Evolutionary conservation across 2,797 vertebrate genomes (phyloP), one percentile per base, ranked within the genome.

Genomic region (Falco novaeseelandiae): DNA sequence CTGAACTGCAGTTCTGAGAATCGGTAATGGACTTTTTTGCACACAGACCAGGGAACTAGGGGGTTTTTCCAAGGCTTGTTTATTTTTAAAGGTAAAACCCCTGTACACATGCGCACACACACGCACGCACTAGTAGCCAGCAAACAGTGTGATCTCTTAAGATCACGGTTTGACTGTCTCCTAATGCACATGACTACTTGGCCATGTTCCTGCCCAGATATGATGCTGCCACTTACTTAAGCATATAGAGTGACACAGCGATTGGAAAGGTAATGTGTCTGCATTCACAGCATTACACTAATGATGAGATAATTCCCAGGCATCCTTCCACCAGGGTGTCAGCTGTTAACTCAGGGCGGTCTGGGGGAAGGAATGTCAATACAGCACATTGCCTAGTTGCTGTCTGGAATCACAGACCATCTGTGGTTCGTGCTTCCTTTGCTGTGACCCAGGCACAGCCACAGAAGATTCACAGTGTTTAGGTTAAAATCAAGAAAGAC

Each of bases 1-100:
- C 57, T 92, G 69, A 92, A 76, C 77, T 70, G 40, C 66, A 84
- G 62, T 66, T 97, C 83, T 90, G 80, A 89, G 93, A 88, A 85
- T 87, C 54, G 52, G 40, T 80, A 62, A 57, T 19, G 44, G 44
- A 42, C 34, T 79, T 40, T 90, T 79, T 66, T 25, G 7, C 80
- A 78, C 29, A 27, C 44, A 48, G 46, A 77, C 70, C 59, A 74
- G 71, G 83, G 65, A 90, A 26, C 59, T 73, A 82, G 70, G 66
- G 23, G 32, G 3, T 46, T 73, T 90, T 87, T 36, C 12, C 52
- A 78, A 69, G 79, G 27, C 63, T 49, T 73, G 71, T 86, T 93
- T 87, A 49, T 93, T 92, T 93, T 80, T 59, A 67, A 71, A 73
- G 79, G 17, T 42, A 70, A 94, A 90, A 42, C 12, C 15, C 40